Evolutionary conservation across 37 sponge, comb jelly and placozoan genomes (phyloP).

Genomic region (Chondrilla cf. caribensis): DNA sequence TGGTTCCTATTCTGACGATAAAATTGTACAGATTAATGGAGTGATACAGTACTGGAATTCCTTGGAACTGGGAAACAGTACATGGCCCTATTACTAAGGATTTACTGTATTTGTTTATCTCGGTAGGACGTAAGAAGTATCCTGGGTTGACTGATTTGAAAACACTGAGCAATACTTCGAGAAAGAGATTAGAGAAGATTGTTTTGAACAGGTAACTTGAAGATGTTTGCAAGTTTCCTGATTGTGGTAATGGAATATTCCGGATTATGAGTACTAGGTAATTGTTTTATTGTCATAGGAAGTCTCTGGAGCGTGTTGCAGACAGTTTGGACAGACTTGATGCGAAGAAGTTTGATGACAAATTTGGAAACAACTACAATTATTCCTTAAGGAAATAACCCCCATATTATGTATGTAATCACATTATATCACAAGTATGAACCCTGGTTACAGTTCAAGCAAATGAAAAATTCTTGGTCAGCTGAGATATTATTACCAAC

Average conservation of each 20-base stretch:
- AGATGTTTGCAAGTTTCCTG: no score
- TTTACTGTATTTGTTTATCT: no score
- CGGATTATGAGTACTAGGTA: not conserved
- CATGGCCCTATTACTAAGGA: no score
- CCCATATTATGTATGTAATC: no score
- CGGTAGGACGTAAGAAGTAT: constrained; percentile 35
- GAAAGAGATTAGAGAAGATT: constrained; percentile 51
- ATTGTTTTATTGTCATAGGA: not conserved
- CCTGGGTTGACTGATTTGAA: constrained; percentile 65
- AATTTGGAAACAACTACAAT: constrained; percentile 75
- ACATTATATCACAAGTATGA: no score
- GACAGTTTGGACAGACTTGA: constrained; percentile 20
- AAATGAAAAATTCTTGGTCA: no score
- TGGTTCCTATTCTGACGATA: no score
- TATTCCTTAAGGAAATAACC: constrained; percentile 54
- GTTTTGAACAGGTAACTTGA: constrained; percentile 41
- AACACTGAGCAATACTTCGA: constrained; percentile 33
- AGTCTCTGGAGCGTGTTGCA: constrained; percentile 49
- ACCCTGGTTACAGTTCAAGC: no score
- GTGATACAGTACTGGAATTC: no score
- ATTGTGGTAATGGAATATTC: not conserved
- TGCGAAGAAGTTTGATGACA: constrained; percentile 34
- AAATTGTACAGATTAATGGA: no score
- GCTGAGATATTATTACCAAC: no score
- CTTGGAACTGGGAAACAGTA: no score